phyloP scores from a whole-genome alignment of 2,888 invertebrate genomes.

The Tridacna gigas region DNA sequence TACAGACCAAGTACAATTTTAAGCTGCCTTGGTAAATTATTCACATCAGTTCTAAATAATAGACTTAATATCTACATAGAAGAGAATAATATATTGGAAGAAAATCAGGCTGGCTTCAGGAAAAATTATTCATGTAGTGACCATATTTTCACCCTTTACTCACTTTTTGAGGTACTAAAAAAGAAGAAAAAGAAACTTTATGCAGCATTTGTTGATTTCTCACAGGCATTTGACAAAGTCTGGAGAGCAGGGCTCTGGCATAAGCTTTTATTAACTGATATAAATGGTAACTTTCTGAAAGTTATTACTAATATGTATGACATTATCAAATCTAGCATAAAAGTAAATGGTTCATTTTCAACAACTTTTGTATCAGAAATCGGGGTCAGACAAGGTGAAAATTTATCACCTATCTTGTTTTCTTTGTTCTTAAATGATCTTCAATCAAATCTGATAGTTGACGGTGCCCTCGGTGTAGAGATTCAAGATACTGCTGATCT shows the following conservation, averaged over 20 bases:
- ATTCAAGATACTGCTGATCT: no score
- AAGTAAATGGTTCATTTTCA: background rate
- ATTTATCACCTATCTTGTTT: slow-evolving; percentile 18
- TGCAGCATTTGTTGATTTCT: background rate
- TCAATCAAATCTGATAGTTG: slow-evolving; percentile 1
- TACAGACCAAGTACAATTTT: background rate
- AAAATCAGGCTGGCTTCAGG: no score
- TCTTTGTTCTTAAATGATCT: slow-evolving; percentile 19
- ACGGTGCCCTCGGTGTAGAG: no score
- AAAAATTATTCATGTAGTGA: background rate
- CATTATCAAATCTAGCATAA: background rate
- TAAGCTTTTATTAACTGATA: background rate
- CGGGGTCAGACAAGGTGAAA: slow-evolving; percentile 23
- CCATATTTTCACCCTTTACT: background rate
- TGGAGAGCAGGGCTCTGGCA: background rate
- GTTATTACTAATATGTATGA: background rate
- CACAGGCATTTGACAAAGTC: slow-evolving; percentile 22
- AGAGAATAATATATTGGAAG: background rate
- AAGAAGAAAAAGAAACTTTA: no score
- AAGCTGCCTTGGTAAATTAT: slow-evolving; percentile 5
- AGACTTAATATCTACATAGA: background rate
- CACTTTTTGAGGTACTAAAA: no score
- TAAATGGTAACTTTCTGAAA: background rate
- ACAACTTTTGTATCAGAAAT: background rate
- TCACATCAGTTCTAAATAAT: background rate